Evolutionary conservation across 2,888 invertebrate species (phyloP), one percentile per base, ranked within the genome.

Genomic region (Epistrophe eligans): DNA sequence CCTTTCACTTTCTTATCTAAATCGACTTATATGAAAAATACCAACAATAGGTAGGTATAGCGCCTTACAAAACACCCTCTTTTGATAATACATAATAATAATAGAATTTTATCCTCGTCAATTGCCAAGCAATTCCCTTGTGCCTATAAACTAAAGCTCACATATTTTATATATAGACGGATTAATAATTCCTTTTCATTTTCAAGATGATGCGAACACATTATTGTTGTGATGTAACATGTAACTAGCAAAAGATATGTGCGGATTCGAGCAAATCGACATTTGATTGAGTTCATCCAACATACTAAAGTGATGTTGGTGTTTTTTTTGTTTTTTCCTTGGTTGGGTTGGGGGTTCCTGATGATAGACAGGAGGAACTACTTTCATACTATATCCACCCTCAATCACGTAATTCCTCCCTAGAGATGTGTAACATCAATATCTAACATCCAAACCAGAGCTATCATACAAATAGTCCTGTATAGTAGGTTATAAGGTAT

Each of bases 141-240:
- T 10, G 83, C 55, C 55, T 52, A 66, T 45, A 11, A 52, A 70
- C 19, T 55, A 55, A 40, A 70, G 55, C 74, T 77, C 43, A 19
- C 79, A 62, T 60, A 76, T 64, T 24, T 24, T 24, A 24, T 24
- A 24, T 62, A 76, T 52, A n/a, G 24, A 55, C 52, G 52, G 82
- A 87, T 87, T 87, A 87, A 87, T 87, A 87, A 87, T 87, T 87
- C 87, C 87, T 83, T 87, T 87, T 87, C 83, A 87, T 87, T 83
- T 79, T 79, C 77, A 11, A 57, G 58, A 87, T 74, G 66, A 43
- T 13, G 28, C 10, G 32, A 19, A 43, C 55, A 64, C 73, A 73
- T 79, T 77, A 76, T 40, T 62, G 17, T 19, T 71, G 67, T 67
- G 67, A 81, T 72, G 71, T 84, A 81, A 84, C 35, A 9, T 35